phyloP scores from a whole-genome alignment of 2,888 invertebrate species.

The Torymus aiolomorphi region DNA sequence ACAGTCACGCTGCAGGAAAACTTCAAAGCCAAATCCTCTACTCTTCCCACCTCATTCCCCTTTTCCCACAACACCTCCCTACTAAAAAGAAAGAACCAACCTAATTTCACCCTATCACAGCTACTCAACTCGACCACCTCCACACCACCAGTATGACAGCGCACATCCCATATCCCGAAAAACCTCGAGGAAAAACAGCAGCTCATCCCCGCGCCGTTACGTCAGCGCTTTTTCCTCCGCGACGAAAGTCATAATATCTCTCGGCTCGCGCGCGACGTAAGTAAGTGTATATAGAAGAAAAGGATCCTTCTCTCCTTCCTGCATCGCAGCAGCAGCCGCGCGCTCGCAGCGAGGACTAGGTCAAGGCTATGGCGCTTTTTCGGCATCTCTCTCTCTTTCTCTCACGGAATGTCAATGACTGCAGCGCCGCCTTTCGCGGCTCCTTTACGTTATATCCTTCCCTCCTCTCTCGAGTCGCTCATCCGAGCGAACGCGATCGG shows the following conservation, averaged over 20 bases:
- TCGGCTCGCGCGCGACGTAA: background rate
- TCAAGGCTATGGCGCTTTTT: conserved; percentile 61
- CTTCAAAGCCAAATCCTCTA: too few relatives aligned
- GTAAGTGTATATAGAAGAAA: background rate
- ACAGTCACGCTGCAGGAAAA: too few relatives aligned
- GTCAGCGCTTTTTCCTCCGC: conserved; percentile 37
- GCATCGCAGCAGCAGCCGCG: background rate
- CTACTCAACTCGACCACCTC: too few relatives aligned
- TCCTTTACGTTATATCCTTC: conserved; percentile 3
- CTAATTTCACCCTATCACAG: too few relatives aligned
- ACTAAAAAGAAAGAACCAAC: too few relatives aligned
- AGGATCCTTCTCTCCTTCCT: conserved; percentile 13
- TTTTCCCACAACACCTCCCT: too few relatives aligned
- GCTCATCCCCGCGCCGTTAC: conserved; percentile 26
- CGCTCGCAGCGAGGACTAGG: conserved; percentile 51
- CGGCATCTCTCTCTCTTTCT: conserved; percentile 31
- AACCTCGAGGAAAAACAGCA: background rate
- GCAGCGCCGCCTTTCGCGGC: background rate
- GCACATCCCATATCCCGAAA: background rate
- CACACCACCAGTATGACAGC: too few relatives aligned
- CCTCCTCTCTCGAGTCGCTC: background rate
- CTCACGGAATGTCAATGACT: conserved; percentile 50
- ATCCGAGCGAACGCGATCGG: too few relatives aligned
- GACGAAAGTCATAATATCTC: conserved; percentile 1
- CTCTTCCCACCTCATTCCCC: too few relatives aligned